Evolutionary conservation across 2,113 vertebrate species (phyloP), one percentile per base, ranked within the genome.

Genomic region (Ceyx cyanopectus): DNA sequence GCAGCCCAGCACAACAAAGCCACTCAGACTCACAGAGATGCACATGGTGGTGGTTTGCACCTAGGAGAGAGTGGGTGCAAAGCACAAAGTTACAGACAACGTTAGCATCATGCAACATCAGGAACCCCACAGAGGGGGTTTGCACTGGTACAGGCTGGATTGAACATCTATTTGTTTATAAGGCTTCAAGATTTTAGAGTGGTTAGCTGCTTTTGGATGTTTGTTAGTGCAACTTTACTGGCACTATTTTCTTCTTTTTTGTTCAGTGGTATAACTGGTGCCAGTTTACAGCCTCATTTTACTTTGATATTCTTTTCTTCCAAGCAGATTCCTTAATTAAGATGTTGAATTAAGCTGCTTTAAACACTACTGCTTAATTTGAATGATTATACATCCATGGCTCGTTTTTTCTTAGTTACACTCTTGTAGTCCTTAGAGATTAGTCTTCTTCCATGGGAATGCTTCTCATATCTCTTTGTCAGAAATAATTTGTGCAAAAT

Each of bases 21-120:
- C 99, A 10, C 99, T 99, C 89, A 99, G 98, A 87, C 99, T 99
- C 81, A 99, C 99, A 0, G 99, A 99, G 98, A 99, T 99, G 90
- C 99, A 99, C 99, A 99, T 99, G 74, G 99, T 99, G 3, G 99
- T 99, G 8, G 99, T 99, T 97, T 99, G 99, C 63, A 99, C 99
- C 99, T 99, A 78, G 29, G 83, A 97, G 90, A 95, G 79, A 95
- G 78, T 2, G 40, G 61, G 62, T 2, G 53, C 37, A 92, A 87
- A 88, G 72, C 11, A 3, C 20, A 32, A 46, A 57, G 57, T 78
- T 92, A 91, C 23, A 46, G 20, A 58, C n/a, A 79, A 34, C 50
- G 19, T 60, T 61, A 79, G 50, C 70, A 29, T 34, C 53, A 62
- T 9, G 23, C 18, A 79, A 48, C 26, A 68, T 30, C 46, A 86